Base-by-base conservation (phyloP, 2,888 invertebrate genomes). In the Synanthedon formicaeformis region DNA sequence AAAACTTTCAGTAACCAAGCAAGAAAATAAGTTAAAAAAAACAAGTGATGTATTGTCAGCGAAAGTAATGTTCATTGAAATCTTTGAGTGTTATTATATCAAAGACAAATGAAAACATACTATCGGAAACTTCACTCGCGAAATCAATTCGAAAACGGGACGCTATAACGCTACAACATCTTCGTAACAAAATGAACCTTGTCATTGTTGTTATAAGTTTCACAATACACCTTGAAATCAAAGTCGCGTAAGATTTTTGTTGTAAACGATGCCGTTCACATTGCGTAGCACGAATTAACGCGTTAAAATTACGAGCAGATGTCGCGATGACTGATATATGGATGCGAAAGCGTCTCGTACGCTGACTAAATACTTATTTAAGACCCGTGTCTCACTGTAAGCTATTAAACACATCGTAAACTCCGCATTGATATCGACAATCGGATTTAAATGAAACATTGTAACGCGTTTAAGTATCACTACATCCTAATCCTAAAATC, bases 281-380 rank as follows among this genome's bases (percentile, higher is more conserved):
- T 64, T 61, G 62, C 58, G 63, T 61, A 60, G 61, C 62, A 69
- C 69, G 68, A 74, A 77, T 75, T 74, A 77, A 61, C 66, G 66
- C 66, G 66, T 67, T 74, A 72, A 76, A 75, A 77, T 78, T 68
- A 75, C 66, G 56, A 67, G 60, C 79, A 76, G 73, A 78, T 77
- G 76, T 62, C 57, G 58, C 58, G 81, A 62, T 63, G 81, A 81
- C 63, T 64, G 78, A 82, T 78, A 73, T 81, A 81, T 63, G 61
- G 62, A 14, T 16, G 12, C 49, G 23, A 12, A 18, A 61, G 64
- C 67, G 66, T 56, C 34, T 34, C 63, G 64, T 53, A 52, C 14
- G 54, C 53, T 60, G 62, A 60, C 63, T 59, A 67, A 69, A 66
- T 62, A 57, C 54, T 58, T 59, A 53, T 53, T 51, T 62, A 56